Evolutionary conservation across 2,888 invertebrate species (phyloP).

Genomic region (Melanostoma mellinum): DNA sequence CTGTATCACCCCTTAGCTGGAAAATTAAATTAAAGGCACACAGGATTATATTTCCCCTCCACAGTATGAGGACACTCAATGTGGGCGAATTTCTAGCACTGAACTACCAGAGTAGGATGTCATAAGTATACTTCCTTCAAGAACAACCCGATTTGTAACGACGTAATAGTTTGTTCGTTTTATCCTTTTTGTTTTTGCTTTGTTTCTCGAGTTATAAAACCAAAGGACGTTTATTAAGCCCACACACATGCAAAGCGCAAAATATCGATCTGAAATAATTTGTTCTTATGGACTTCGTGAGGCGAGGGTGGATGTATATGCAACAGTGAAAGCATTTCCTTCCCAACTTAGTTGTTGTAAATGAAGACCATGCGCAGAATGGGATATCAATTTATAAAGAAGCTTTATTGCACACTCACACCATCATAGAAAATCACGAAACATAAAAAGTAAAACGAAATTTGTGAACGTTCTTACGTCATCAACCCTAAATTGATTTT

Average conservation of each 20-base stretch:
- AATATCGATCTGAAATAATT: conserved; percentile 53
- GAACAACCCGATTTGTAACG: conserved; percentile 62
- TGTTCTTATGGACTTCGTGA: neutral
- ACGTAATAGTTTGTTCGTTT: conserved; percentile 67
- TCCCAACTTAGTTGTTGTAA: conserved; percentile 14
- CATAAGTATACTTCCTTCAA: conserved; percentile 31
- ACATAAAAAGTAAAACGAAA: conserved; percentile 30
- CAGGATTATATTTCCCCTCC: conserved; percentile 51
- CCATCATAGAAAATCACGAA: conserved; percentile 5
- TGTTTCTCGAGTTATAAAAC: conserved; percentile 49
- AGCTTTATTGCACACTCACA: conserved; percentile 58
- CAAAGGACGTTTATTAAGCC: conserved; percentile 56
- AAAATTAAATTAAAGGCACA: conserved; percentile 1
- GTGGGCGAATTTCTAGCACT: conserved; percentile 50
- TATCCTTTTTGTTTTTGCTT: conserved; percentile 1
- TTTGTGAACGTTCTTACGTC: conserved; percentile 72
- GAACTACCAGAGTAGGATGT: conserved; percentile 35
- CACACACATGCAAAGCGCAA: conserved; percentile 45
- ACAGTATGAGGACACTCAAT: conserved; percentile 65
- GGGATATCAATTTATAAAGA: conserved; percentile 27
- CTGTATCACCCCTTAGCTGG: conserved; percentile 5
- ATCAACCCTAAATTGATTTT: conserved; percentile 70
- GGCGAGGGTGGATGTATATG: conserved; percentile 56
- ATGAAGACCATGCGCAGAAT: conserved; percentile 42
- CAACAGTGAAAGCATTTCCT: conserved; percentile 59